Evolutionary conservation across 2,797 vertebrate genomes (phyloP).

Genomic region (Lepilemur ruficaudatus): DNA sequence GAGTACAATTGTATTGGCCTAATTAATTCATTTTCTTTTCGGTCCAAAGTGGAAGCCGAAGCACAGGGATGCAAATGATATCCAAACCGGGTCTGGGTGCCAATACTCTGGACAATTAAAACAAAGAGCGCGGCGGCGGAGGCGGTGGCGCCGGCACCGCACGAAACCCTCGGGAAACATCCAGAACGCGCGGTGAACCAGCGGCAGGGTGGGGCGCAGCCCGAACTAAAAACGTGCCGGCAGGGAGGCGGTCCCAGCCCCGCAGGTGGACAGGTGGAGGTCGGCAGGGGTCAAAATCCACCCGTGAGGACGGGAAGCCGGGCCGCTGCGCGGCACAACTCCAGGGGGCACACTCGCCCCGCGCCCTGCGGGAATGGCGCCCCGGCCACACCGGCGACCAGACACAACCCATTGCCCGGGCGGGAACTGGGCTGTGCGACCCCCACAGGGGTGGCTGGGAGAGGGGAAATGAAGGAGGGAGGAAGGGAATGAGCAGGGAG

Average conservation of each 20-base stretch:
- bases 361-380: slow-evolving; percentile 61
- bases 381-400: neutral
- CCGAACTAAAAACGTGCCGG: neutral
- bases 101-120: slow-evolving; percentile 68
- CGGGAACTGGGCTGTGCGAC: slow-evolving; percentile 45
- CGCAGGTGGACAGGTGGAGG: slow-evolving; percentile 74
- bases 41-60: slow-evolving; percentile 48
- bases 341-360: slow-evolving; percentile 50
- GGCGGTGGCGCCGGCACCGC: slow-evolving; percentile 24
- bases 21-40: slow-evolving; percentile 61
- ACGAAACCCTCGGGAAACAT: slow-evolving; percentile 58
- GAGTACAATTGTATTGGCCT: slow-evolving; percentile 20
- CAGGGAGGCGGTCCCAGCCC: slow-evolving; percentile 9
- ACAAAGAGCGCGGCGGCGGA: slow-evolving; percentile 68
- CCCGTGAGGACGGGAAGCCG: neutral
- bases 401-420: slow-evolving; percentile 51
- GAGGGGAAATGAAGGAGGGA: neutral
- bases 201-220: slow-evolving; percentile 60
- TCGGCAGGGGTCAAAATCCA: slow-evolving; percentile 62
- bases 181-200: slow-evolving; percentile 46
- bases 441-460: neutral
- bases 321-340: neutral
- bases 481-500: neutral
- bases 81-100: slow-evolving; percentile 49
- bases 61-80: slow-evolving; percentile 54